Conservation (phyloP, 2,797 vertebrate species). For the Gallinago nigripennis region DNA sequence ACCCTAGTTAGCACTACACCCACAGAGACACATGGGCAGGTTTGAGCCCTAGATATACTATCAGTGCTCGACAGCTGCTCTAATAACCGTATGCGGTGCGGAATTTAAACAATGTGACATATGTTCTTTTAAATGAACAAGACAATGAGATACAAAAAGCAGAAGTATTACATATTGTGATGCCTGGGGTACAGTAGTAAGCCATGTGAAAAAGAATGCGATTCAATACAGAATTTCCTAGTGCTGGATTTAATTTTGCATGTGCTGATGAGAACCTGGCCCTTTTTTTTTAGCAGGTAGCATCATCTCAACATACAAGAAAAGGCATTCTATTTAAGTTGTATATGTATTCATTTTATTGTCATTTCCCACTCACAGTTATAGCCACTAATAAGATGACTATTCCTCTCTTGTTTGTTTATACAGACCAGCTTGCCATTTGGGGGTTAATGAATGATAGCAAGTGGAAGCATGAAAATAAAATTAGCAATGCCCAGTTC, state of each 20-base stretch:
- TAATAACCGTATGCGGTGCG: not conserved
- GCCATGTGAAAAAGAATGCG: not conserved
- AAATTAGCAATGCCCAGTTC: conserved; percentile 68
- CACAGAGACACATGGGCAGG: not conserved
- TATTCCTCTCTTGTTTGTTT: not conserved
- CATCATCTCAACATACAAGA: not conserved
- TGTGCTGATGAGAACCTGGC: not conserved
- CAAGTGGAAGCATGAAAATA: conserved; percentile 68
- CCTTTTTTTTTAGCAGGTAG: not conserved
- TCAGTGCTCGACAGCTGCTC: not conserved
- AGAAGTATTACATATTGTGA: not conserved
- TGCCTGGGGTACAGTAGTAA: not conserved
- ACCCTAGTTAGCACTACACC: not conserved
- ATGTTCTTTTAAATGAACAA: not conserved
- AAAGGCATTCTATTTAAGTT: not conserved
- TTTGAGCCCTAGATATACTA: not conserved
- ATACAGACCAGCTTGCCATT: not conserved
- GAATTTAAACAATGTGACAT: not conserved
- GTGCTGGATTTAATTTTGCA: not conserved
- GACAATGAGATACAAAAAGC: not conserved
- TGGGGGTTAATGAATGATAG: conserved; percentile 57
- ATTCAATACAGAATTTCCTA: not conserved
- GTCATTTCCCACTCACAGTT: not conserved
- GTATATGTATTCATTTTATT: not conserved
- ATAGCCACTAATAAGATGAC: not conserved